These are phyloP conservation scores for Seriola dumerili DNA, from an alignment of 2,113 vertebrate species.

Conservation along the genomic window DNA sequence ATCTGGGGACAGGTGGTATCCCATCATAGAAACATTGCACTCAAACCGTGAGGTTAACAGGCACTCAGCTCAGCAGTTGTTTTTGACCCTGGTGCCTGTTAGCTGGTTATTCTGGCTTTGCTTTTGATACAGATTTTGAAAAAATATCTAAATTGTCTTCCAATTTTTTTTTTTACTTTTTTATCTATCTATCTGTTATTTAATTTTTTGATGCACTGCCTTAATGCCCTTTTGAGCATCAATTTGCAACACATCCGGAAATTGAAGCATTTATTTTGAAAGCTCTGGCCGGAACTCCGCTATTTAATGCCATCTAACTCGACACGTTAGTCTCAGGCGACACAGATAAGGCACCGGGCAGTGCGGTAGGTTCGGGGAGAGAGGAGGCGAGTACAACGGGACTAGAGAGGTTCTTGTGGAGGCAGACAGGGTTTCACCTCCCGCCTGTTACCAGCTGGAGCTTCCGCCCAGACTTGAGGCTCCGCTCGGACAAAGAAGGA, in stretches of 20 bases:
- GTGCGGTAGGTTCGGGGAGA: slow-evolving; percentile 52
- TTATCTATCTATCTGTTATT: no score
- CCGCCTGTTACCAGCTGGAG: slow-evolving; percentile 10
- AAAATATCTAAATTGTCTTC: no score
- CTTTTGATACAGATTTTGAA: no score
- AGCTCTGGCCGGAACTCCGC: background rate
- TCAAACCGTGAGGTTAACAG: no score
- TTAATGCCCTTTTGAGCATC: no score
- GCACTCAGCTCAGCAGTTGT: no score
- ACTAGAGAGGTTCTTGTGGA: slow-evolving; percentile 3
- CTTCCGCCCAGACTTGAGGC: background rate
- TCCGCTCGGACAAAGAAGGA: slow-evolving; percentile 24
- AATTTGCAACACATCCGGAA: background rate
- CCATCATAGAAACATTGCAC: no score
- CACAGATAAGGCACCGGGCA: slow-evolving; percentile 49
- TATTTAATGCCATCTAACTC: background rate
- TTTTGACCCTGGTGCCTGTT: no score
- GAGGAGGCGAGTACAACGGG: slow-evolving; percentile 23
- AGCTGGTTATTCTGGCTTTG: no score
- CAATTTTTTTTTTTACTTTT: no score
- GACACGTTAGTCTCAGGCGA: slow-evolving; percentile 23
- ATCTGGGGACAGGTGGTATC: no score
- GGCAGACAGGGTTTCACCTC: slow-evolving; percentile 29
- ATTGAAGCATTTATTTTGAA: slow-evolving; percentile 58
- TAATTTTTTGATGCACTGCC: no score